phyloP scores from a whole-genome alignment of 2,113 vertebrate genomes.

The Neodontobutis hainanensis region DNA sequence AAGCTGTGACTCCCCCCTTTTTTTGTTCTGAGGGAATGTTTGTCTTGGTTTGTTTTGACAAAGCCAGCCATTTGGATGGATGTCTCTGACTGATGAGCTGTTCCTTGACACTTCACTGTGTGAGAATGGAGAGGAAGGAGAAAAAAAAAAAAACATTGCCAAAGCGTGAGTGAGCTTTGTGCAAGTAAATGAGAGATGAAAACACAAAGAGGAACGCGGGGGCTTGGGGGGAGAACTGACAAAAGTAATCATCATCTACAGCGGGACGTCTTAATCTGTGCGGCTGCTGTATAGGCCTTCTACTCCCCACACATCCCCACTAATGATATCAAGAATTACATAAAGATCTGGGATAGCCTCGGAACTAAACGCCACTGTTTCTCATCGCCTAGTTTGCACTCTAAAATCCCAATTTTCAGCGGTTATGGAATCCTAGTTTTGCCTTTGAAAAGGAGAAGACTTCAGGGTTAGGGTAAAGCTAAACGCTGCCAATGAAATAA shows the following conservation, averaged over 20 bases:
- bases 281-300: constrained; percentile 45
- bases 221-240: constrained; percentile 57
- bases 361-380: constrained; percentile 45
- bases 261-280: constrained; percentile 61
- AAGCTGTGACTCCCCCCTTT: constrained; percentile 35
- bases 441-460: constrained; percentile 18
- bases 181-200: constrained; percentile 65
- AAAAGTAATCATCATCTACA: constrained; percentile 69
- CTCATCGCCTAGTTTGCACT: constrained; percentile 40
- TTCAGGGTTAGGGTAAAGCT: too few species aligned
- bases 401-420: constrained; percentile 42
- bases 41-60: constrained; percentile 57
- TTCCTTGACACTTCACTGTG: constrained; percentile 45
- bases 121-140: constrained; percentile 26
- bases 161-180: constrained; percentile 45
- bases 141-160: neutral
- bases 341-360: constrained; percentile 58
- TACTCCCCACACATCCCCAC: constrained; percentile 42
- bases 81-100: constrained; percentile 54
- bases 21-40: constrained; percentile 35
- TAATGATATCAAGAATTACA: constrained; percentile 60
- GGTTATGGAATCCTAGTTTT: constrained; percentile 47
- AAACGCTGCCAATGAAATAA: too few species aligned
- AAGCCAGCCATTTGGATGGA: constrained; percentile 53
- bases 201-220: constrained; percentile 56